Percentiles rank a stretch among this genome's conserved stretches.
These are phyloP conservation scores for Synergus itoensis DNA, from an alignment of 2,888 invertebrate genomes.

Conservation along the genomic window DNA sequence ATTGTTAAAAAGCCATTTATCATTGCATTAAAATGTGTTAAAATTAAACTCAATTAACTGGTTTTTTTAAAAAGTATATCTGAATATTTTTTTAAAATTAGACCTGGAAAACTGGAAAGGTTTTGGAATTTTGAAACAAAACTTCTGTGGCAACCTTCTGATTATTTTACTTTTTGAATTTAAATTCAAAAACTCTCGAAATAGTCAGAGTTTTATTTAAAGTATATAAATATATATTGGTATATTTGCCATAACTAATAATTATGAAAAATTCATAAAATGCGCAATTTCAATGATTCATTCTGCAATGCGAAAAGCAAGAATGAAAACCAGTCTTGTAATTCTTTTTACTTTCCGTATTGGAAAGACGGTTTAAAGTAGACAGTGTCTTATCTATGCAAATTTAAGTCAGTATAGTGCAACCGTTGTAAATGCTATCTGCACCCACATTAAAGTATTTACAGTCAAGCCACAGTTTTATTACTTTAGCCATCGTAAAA, in stretches of 20 bases:
- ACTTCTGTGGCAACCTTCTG: too few relatives aligned
- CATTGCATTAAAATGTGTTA: too few relatives aligned
- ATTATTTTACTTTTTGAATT: too few relatives aligned
- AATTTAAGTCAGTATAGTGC: constrained; percentile 1
- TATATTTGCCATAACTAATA: neutral
- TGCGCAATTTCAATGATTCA: neutral
- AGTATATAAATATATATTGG: too few relatives aligned
- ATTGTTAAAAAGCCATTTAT: too few relatives aligned
- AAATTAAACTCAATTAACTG: too few relatives aligned
- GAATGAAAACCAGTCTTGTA: neutral
- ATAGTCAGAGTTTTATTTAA: neutral
- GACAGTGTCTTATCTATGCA: constrained; percentile 4
- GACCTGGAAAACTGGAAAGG: too few relatives aligned
- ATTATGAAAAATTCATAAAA: neutral
- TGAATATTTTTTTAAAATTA: too few relatives aligned
- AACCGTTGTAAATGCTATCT: neutral
- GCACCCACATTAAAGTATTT: neutral
- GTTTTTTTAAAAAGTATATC: too few relatives aligned
- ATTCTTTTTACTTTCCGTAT: neutral
- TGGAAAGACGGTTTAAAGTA: neutral
- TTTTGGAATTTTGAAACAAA: too few relatives aligned
- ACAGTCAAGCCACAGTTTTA: neutral
- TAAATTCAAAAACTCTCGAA: too few relatives aligned
- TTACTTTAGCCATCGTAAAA: neutral
- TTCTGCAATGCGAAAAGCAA: neutral